phyloP scores from a whole-genome alignment of 1,140 invertebrate species.

The Bombyx mandarina region DNA sequence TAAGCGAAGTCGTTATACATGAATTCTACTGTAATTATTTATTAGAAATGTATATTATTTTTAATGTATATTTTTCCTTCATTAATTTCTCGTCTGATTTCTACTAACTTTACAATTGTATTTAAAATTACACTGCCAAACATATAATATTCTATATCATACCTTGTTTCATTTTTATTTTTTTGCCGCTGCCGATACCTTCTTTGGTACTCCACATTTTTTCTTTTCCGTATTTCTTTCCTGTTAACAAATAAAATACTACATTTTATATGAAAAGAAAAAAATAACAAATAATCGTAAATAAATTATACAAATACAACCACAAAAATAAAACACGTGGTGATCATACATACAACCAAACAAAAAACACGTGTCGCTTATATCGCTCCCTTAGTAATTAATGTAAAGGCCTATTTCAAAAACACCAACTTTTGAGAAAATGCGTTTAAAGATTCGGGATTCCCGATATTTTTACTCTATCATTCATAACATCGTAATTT shows the following conservation, averaged over 20 bases:
- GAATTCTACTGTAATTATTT: neutral
- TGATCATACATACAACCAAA: neutral
- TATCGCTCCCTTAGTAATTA: too few species aligned
- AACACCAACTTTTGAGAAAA: too few species aligned
- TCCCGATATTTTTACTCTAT: too few species aligned
- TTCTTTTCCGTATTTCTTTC: neutral
- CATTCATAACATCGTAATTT: too few species aligned
- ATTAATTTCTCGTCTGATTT: neutral
- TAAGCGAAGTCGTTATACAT: too few species aligned
- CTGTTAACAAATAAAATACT: neutral
- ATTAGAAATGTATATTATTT: neutral
- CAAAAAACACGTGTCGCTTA: too few species aligned
- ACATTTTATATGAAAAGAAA: neutral
- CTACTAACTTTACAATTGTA: neutral
- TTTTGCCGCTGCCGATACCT: neutral
- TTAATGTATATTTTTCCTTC: neutral
- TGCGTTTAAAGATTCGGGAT: too few species aligned
- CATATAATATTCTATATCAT: neutral
- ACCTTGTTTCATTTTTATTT: constrained; percentile 1
- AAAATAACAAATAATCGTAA: neutral
- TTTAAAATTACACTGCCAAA: neutral
- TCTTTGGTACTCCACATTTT: neutral
- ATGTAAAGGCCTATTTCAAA: too few species aligned
- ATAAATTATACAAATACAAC: neutral
- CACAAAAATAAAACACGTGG: neutral